Evolutionary conservation across 2,113 vertebrate species (phyloP), one percentile per base, ranked within the genome.

Genomic region (Laticauda laticaudata): DNA sequence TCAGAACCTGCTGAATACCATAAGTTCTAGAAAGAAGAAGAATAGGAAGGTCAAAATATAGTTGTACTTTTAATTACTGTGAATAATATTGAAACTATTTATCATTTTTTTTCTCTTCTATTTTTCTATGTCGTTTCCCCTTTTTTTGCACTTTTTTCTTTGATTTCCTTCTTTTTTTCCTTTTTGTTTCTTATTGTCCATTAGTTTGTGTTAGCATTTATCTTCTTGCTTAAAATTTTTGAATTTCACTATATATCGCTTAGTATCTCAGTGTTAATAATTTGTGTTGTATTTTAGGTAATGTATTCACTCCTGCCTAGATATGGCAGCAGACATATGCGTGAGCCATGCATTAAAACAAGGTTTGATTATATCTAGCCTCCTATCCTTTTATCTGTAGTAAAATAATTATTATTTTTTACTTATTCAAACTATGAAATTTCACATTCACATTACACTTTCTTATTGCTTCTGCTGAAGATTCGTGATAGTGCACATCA

Each of bases 401-500:
- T 29, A 90, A 51, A 81, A 81, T 81, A 1, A 81, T 81, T 8
- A 14, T 51, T 48, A 14, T 51, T 48, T 14, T 48, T 87, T 87
- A 24, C 8, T 43, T 45, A 87, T 87, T 24, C 48, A 87, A 53
- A 87, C 24, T 87, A 15, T 81, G 15, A 18, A 54, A 54, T 29
- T 54, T 87, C 4, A 54, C 26, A 26, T 43, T 10, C 11, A 26
- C 20, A 39, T 53, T 61, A 61, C 64, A 69, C 9, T 45, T 85
- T 18, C n/a, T 56, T 85, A 24, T 39, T 93, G 39, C n/a, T 94
- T 93, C 94, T 85, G 85, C 48, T 91, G 89, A 96, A 95, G 94
- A 95, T 81, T 43, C 5, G 20, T 53, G 93, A 5, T 0, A 86
- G 91, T 93, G 57, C 43, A 94, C 18, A 88, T 93, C 39, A 85